Conservation (phyloP, 2,888 invertebrate genomes). For the Cremastobaeus sp. region DNA sequence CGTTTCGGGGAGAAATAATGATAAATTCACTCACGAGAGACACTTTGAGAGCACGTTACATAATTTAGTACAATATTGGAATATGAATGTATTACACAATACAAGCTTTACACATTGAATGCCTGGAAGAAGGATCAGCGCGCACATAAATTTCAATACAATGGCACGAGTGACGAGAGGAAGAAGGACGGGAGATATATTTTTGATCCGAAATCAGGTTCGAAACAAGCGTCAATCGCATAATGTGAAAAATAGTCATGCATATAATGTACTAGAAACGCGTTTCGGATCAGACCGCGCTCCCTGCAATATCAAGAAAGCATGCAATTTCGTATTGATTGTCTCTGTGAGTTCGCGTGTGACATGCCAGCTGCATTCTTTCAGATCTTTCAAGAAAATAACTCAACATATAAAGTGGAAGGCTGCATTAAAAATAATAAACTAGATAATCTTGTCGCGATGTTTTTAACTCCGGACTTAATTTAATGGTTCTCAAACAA, state of each 20-base stretch:
- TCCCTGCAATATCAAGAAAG: conserved; percentile 37
- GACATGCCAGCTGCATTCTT: conserved; percentile 51
- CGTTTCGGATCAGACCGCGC: conserved; percentile 36
- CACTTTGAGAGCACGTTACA: conserved; percentile 2
- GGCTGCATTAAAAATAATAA: conserved; percentile 33
- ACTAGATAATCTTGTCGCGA: no score
- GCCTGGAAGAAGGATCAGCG: conserved; percentile 1
- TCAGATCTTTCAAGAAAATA: conserved; percentile 41
- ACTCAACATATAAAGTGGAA: conserved; percentile 17
- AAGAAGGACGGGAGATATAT: conserved; percentile 12
- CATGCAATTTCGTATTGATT: conserved; percentile 54
- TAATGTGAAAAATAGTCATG: conserved; percentile 44
- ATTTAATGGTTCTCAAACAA: not conserved
- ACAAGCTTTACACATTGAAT: conserved; percentile 9
- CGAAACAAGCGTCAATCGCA: conserved; percentile 31
- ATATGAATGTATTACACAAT: conserved; percentile 6
- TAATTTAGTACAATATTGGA: conserved; percentile 5
- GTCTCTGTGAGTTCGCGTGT: conserved; percentile 52
- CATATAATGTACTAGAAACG: conserved; percentile 40
- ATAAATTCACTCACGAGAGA: not conserved
- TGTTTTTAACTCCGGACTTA: not conserved
- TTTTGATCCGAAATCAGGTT: conserved; percentile 21
- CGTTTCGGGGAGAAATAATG: no score
- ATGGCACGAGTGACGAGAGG: not conserved
- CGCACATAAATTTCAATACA: conserved; percentile 3